Evolutionary conservation across 2,888 invertebrate genomes (phyloP).

Genomic region (Syrphus vitripennis): DNA sequence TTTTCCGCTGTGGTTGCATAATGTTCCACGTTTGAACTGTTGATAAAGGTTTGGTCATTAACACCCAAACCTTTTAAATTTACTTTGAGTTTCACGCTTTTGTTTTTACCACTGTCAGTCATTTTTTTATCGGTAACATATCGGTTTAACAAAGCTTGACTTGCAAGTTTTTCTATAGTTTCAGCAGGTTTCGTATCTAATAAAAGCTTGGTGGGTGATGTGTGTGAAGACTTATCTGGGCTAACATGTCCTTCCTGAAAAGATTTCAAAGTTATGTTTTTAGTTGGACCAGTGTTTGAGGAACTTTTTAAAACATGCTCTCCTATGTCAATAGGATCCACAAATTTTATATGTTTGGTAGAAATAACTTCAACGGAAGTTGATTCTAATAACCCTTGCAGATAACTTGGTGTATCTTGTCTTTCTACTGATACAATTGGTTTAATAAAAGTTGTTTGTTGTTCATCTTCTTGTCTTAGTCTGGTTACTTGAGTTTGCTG

Average conservation of each 20-base stretch:
- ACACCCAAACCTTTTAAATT: background rate
- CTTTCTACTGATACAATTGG: background rate
- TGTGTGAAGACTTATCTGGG: background rate
- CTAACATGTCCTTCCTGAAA: background rate
- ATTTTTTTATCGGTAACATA: background rate
- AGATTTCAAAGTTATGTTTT: background rate
- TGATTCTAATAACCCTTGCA: background rate
- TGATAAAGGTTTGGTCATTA: background rate
- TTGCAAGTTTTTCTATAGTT: background rate
- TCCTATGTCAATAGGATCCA: background rate
- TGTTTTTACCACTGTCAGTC: background rate
- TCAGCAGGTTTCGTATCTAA: background rate
- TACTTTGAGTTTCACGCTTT: background rate
- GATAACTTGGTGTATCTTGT: background rate
- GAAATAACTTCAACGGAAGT: background rate
- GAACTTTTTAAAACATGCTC: background rate
- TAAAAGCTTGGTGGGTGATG: background rate
- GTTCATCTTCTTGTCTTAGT: background rate
- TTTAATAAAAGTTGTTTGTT: background rate
- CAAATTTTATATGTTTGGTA: background rate
- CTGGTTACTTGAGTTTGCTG: background rate
- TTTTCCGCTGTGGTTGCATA: background rate
- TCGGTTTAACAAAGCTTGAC: background rate
- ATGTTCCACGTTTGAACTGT: background rate
- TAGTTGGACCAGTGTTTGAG: too few species aligned